Evolutionary conservation across 2,113 vertebrate species (phyloP).

Genomic region (Haemorhous mexicanus): DNA sequence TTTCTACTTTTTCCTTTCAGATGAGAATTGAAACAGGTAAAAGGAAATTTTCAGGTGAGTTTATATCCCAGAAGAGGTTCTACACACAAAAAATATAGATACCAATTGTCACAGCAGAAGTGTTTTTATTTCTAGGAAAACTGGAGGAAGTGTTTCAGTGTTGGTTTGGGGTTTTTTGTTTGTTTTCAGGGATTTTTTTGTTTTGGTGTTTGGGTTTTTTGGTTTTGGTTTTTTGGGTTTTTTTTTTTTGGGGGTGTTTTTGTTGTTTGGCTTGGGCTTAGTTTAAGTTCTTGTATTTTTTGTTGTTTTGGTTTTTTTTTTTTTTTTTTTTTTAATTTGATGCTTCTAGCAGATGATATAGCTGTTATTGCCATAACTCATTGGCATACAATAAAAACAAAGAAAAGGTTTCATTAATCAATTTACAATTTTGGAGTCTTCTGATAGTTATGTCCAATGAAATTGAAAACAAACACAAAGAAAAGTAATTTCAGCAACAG

Average conservation of each 20-base stretch:
- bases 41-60: neutral
- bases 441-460: neutral
- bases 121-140: neutral
- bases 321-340: neutral
- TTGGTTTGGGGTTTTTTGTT: neutral
- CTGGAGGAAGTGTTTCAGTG: neutral
- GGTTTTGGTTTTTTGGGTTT: neutral
- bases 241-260: neutral
- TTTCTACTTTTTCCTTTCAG: neutral
- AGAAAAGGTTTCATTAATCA: neutral
- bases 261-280: neutral
- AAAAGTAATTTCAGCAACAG: neutral
- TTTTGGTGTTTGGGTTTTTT: neutral
- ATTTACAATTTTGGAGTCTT: neutral
- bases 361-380: neutral
- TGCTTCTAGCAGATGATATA: neutral
- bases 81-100: neutral
- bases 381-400: neutral
- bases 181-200: neutral
- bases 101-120: neutral
- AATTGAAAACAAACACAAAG: neutral
- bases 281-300: neutral
- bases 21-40: neutral
- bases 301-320: rapidly evolving
- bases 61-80: neutral